Evolutionary conservation across 2,113 vertebrate genomes (phyloP), one percentile per base, ranked within the genome.

Genomic region (Paraplagusia blochii): DNA sequence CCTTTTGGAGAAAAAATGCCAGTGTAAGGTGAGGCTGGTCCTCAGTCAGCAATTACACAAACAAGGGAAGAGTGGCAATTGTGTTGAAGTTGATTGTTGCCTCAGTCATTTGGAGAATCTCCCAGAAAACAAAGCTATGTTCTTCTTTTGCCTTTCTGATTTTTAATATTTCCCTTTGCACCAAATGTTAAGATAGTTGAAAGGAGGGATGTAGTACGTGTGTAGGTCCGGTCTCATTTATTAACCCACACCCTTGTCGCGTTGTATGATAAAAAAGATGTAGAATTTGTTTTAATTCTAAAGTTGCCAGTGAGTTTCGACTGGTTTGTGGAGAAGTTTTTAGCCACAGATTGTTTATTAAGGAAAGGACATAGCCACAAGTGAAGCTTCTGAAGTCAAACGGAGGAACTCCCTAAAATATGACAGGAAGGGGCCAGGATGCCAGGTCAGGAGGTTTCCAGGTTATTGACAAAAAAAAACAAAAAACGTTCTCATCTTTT

Each of bases 1-100:
- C 39, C 33, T 29, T 29, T 29, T 2, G 17, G 43, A 65, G 65
- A 42, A 40, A 65, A 53, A 44, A 38, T 46, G 12, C 57, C 68
- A 69, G 52, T 51, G 33, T 11, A 0, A 17, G 67, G 42, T 38
- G 81, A 83, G 87, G 85, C 87, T 65, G 87, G 83, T 71, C 80
- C 82, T 85, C 79, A 15, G 46, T 13, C 11, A 2, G 3, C 58
- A 9, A 66, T 75, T 66, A 74, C 68, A 15, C 15, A 49, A 83
- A 77, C 61, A 74, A 84, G 81, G 84, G 82, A 76, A 81, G 84
- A 80, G 81, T 82, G 76, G 84, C 84, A 81, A 85, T 83, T 74
- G 57, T 79, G 76, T 40, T 46, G 56, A 40, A 52, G 56, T 29
- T 55, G 58, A 63, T 67, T 52, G 49, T 72, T 66, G 33, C 66